Base-by-base conservation (phyloP, 2,797 vertebrate genomes). In the Gambelia wislizenii region DNA sequence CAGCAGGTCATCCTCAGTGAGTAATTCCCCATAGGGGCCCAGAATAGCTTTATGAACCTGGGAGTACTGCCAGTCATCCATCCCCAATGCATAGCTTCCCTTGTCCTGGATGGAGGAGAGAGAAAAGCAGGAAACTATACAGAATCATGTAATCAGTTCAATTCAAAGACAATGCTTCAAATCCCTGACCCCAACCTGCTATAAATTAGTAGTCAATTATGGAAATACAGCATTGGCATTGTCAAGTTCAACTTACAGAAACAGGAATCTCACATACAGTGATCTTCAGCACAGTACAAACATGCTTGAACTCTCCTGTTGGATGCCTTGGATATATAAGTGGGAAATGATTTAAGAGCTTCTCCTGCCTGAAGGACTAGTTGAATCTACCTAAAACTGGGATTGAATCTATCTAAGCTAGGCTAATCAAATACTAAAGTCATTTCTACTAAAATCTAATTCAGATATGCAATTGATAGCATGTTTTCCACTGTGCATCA, bases 11-110 rank as follows among this genome's bases (percentile, higher is more conserved):
- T 98, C 97, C 94, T 99, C 98, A 0, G 98, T 98, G 92, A 99
- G 96, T 94, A 99, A 97, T 96, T 99, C 99, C 87, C 99, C 99
- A 36, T 98, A 99, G 52, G 99, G 99, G 25, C 99, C 99, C 95
- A 99, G 96, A 95, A 99, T 97, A 92, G 98, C 99, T 91, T 98
- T 98, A 96, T 98, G 98, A 36, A 97, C 96, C 90, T 97, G 97
- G 0, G 98, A 99, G 95, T 98, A 99, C 91, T 97, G 96, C 98
- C 99, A 99, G 94, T 96, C 96, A 0, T 97, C 97, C 85, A 96
- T 96, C 95, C 97, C 97, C 61, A 91, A n/a, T 77, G 95, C 96
- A 91, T 94, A 95, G 2, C 78, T 89, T 16, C 76, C 96, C 22
- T 96, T 96, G 0, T 83, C 78, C 85, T 18, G 91, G 85, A 86